Conservation (phyloP, 2,888 invertebrate species). For the Neoaliturus tenellus region DNA sequence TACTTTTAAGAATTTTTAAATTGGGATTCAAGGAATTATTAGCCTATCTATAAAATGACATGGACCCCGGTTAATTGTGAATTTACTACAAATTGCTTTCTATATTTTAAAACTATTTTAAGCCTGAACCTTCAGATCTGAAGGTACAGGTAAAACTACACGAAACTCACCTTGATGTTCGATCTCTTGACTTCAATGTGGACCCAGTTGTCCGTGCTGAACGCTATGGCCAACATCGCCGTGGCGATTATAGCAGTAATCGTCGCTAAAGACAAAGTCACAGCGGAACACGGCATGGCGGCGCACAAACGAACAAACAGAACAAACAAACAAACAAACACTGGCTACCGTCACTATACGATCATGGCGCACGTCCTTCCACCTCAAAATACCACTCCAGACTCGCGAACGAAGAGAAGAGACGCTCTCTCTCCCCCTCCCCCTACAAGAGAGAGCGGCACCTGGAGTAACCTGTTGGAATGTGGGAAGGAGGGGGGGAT, state of each 20-base stretch:
- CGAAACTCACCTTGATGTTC: slow-evolving; percentile 90
- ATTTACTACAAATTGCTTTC: too few relatives aligned
- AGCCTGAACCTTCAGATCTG: too few relatives aligned
- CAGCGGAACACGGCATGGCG: slow-evolving; percentile 87
- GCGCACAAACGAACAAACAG: not conserved
- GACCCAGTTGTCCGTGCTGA: slow-evolving; percentile 98
- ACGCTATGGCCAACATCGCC: slow-evolving; percentile 94
- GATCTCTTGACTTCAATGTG: slow-evolving; percentile 94
- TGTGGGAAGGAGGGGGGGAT: not conserved
- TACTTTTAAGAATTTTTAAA: too few relatives aligned
- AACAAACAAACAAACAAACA: not conserved
- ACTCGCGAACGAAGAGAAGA: not conserved
- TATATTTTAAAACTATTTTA: too few relatives aligned
- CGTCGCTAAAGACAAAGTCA: slow-evolving; percentile 96
- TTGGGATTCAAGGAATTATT: too few relatives aligned
- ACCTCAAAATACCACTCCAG: not conserved
- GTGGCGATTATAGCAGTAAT: slow-evolving; percentile 97
- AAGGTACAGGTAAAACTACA: slow-evolving; percentile 31
- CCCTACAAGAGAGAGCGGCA: not conserved
- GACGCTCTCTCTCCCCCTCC: not conserved
- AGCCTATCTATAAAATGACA: too few relatives aligned
- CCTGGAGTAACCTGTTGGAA: slow-evolving; percentile 24
- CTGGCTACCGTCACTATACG: not conserved
- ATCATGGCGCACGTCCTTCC: slow-evolving; percentile 22
- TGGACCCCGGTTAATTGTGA: too few relatives aligned